A percentile compares a stretch with the other conserved stretches of the same genome.
These are phyloP conservation scores for Cassiopea andromeda DNA, from an alignment of 30 jellyfish, hydroid and myxozoan species.

Conservation along the genomic window DNA sequence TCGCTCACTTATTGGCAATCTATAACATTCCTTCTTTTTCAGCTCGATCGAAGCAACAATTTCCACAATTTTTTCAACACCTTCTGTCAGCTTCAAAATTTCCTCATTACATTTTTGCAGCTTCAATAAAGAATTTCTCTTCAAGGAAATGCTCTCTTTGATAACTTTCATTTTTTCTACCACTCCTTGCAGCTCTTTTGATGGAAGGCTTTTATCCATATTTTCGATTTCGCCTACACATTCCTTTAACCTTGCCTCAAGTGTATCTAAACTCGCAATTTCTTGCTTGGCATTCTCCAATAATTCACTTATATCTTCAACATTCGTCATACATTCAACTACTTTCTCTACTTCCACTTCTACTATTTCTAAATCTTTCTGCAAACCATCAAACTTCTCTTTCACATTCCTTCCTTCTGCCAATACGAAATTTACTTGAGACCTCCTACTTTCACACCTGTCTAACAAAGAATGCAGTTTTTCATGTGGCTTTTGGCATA, in stretches of 20 bases:
- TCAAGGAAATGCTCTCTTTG: not conserved
- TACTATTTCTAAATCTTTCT: not conserved
- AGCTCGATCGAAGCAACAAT: not conserved
- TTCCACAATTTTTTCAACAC: not conserved
- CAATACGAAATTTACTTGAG: not conserved
- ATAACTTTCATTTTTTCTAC: not conserved
- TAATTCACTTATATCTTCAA: not conserved
- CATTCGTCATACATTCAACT: not conserved
- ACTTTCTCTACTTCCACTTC: not conserved
- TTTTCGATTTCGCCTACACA: not conserved
- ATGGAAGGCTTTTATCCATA: not conserved
- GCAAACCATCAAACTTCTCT: not conserved
- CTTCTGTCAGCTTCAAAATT: not conserved
- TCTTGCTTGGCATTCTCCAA: too few relatives aligned
- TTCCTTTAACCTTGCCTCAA: not conserved
- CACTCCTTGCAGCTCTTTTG: not conserved
- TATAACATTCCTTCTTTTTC: not conserved
- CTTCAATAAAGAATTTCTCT: not conserved
- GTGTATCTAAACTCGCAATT: not conserved
- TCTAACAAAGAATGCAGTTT: not conserved
- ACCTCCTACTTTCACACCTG: not conserved
- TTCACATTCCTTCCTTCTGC: not conserved
- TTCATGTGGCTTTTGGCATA: not conserved
- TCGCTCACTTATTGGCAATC: conserved; percentile 8
- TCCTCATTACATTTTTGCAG: not conserved